Evolutionary conservation across 2,113 vertebrate genomes (phyloP).

Genomic region (Hyperoodon ampullatus): DNA sequence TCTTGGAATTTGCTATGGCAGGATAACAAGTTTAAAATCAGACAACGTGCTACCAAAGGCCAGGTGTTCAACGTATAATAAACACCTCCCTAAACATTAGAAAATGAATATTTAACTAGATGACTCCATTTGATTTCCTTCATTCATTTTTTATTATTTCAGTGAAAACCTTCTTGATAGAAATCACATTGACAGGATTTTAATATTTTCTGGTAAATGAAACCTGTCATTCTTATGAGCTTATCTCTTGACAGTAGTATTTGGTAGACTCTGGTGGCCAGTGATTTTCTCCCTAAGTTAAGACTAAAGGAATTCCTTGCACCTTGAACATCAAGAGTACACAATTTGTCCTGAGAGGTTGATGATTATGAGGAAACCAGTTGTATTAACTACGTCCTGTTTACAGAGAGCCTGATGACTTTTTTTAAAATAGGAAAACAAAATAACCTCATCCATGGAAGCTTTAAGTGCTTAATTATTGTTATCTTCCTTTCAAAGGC

Average conservation of each 20-base stretch:
- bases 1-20: conserved; percentile 50
- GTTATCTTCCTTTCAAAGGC: conserved; percentile 56
- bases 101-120: conserved; percentile 89
- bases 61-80: conserved; percentile 80
- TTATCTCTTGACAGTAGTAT: conserved; percentile 60
- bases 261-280: conserved; percentile 70
- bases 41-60: conserved; percentile 65
- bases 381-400: conserved; percentile 57
- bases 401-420: conserved; percentile 32
- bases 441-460: not conserved
- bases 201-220: conserved; percentile 85
- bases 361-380: conserved; percentile 75
- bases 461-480: conserved; percentile 46
- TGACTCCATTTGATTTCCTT: conserved; percentile 85
- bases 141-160: conserved; percentile 87
- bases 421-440: not conserved
- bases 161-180: conserved; percentile 83
- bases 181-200: conserved; percentile 82
- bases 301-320: conserved; percentile 60
- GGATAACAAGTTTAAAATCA: conserved; percentile 69
- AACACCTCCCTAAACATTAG: conserved; percentile 80
- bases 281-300: conserved; percentile 72
- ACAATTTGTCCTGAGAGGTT: conserved; percentile 67
- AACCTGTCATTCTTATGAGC: conserved; percentile 61
- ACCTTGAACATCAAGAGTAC: conserved; percentile 47